These are phyloP conservation scores for Chymomyza costata DNA, from an alignment of 1,140 invertebrate genomes.

Conservation along the genomic window DNA sequence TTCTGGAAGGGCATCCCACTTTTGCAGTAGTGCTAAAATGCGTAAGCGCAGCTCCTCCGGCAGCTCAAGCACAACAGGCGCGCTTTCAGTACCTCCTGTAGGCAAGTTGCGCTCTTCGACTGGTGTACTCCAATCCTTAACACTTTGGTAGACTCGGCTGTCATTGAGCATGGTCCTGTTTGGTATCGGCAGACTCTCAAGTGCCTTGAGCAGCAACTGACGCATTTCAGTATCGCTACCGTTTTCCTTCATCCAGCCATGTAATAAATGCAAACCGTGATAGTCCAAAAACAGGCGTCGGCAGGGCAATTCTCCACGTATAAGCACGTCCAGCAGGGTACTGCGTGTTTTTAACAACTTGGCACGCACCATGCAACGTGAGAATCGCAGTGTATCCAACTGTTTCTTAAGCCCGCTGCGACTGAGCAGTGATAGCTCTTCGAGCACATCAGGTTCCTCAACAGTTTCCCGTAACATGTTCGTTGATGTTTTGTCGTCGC, in stretches of 20 bases:
- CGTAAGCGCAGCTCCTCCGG: slow-evolving; percentile 6
- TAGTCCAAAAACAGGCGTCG: slow-evolving; percentile 95
- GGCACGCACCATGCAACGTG: slow-evolving; percentile 93
- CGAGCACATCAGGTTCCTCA: slow-evolving; percentile 81
- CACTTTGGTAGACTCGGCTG: slow-evolving; percentile 88
- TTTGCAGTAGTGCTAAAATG: slow-evolving; percentile 23
- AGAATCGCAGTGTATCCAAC: slow-evolving; percentile 89
- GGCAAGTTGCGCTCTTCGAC: slow-evolving; percentile 5
- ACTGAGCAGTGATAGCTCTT: slow-evolving; percentile 85
- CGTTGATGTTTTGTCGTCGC: slow-evolving; percentile 17
- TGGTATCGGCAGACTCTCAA: slow-evolving; percentile 90
- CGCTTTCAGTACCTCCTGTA: background rate
- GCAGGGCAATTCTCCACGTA: slow-evolving; percentile 86
- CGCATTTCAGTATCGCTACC: slow-evolving; percentile 79
- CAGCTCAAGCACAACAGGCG: too few relatives aligned
- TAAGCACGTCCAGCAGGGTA: slow-evolving; percentile 82
- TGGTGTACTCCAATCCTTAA: slow-evolving; percentile 84
- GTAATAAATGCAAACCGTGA: slow-evolving; percentile 91
- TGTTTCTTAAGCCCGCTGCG: slow-evolving; percentile 89
- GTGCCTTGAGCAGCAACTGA: slow-evolving; percentile 85
- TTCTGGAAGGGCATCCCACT: slow-evolving; percentile 75
- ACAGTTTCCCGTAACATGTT: slow-evolving; percentile 40
- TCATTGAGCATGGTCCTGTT: slow-evolving; percentile 95
- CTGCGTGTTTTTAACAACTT: slow-evolving; percentile 85
- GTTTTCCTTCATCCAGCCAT: slow-evolving; percentile 89